Base-by-base conservation (phyloP, 1,140 invertebrate genomes). In the Musca domestica region DNA sequence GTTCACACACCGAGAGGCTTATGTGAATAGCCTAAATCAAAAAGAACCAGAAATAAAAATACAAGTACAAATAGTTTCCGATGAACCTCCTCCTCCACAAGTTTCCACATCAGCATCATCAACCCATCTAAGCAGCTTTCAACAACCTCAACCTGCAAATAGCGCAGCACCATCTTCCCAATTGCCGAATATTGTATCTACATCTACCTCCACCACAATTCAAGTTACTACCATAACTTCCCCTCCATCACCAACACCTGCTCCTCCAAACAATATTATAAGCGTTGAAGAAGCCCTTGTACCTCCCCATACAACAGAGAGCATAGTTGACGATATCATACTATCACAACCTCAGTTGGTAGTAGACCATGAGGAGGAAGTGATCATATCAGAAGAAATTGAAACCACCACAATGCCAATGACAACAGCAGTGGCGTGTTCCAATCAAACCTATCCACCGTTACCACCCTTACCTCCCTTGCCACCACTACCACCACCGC, bases 21-120 rank as follows among this genome's bases (percentile, higher is more conserved):
- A 75, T 23, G 71, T 74, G 9, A 74, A 74, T 58, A 74, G 71
- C 25, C 61, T 81, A 14, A 80, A 80, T 73, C 78, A 78, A 77
- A 80, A 80, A 41, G 73, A 77, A 67, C 76, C 76, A n/a, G 77
- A 78, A 70, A 81, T 80, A 69, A 80, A 81, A 76, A 78, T 80
- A 54, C 71, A 80, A 73, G 67, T 81, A 30, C 76, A 80, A 75
- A 78, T 80, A 41, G 73, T 77, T 19, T 78, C 78, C 61, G 76
- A 80, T 71, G 68, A 74, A 54, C 76, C 74, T 41, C 51, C 66
- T n/a, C n/a, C 19, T 14, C 22, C 34, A 20, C 2, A 23, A 22
- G 22, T 46, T 48, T 7, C 27, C 20, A 49, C 27, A 49, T 10
- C 19, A n/a, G 12, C 52, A 15, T 10, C 22, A 56, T 34, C 23